These are phyloP conservation scores for Dendrolimus pini DNA, from an alignment of 2,888 invertebrate species.

Conservation along the genomic window DNA sequence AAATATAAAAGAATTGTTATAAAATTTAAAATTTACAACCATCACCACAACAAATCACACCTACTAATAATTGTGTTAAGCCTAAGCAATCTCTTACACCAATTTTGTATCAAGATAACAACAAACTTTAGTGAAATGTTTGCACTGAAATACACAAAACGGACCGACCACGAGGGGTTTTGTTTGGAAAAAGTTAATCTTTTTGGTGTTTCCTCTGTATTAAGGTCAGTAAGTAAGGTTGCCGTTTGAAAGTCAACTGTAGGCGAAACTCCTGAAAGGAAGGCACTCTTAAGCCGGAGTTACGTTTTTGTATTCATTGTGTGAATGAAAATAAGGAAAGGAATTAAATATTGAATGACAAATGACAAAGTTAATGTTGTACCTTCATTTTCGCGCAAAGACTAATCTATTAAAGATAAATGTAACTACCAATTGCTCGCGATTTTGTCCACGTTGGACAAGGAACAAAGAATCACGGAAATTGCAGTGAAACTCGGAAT, in stretches of 20 bases:
- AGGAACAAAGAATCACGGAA: no score
- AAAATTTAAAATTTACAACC: no score
- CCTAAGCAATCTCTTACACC: neutral
- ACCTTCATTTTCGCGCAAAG: no score
- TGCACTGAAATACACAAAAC: neutral
- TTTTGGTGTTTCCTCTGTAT: constrained; percentile 9
- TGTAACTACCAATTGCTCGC: no score
- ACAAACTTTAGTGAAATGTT: neutral
- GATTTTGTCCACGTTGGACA: no score
- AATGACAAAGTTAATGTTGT: no score
- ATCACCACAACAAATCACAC: no score
- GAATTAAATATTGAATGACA: no score
- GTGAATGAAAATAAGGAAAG: no score
- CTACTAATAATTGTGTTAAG: neutral
- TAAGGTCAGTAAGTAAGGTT: constrained; percentile 4
- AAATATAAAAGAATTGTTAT: no score
- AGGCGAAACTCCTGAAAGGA: neutral
- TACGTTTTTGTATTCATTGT: neutral
- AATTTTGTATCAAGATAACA: neutral
- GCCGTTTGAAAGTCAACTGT: constrained; percentile 7
- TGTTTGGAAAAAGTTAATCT: constrained; percentile 21
- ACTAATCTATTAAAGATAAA: no score
- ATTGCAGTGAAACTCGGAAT: no score
- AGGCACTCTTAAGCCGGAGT: neutral
- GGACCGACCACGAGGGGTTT: constrained; percentile 12